Base-by-base conservation (phyloP, 64 coral and sea anemone species). In the Pocillopora damicornis region DNA sequence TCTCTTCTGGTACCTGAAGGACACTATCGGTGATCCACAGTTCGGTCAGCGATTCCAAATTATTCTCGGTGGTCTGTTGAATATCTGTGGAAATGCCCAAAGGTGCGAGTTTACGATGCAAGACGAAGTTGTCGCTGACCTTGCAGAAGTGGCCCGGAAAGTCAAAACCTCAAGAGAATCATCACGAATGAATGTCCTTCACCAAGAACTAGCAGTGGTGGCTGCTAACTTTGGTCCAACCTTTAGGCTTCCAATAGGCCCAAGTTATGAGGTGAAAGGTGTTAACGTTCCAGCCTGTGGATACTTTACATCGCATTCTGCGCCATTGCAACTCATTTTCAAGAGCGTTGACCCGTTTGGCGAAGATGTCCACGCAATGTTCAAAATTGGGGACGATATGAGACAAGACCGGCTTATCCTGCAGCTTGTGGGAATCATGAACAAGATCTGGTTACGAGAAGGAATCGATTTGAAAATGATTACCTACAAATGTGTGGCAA, bases 341-440 rank as follows among this genome's bases (percentile, higher is more conserved):
- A 93, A 93, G 75, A 99, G 95, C 78, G 74, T 88, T 6, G 97
- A 99, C 67, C 79, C 74, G 15, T 95, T 90, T 91, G 97, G 97
- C 10, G 91, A 93, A 64, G 86, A 94, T 62, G 79, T 99, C 11
- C 89, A 99, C 60, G 93, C 92, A 77, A 99, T 99, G 76, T 93
- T 95, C 63, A 99, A 99, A 86, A 92, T 95, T 68, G 97, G 96
- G 35, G 96, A 99, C 78, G 96, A 99, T 58, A 82, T 99, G 83
- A 91, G 96, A 35, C 93, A 98, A 88, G 96, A 99, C 76, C 77
- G 90, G 20, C 83, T 99, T 36, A 93, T 93, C 66, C 95, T 99
- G 96, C 93, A 99, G 88, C 76, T 99, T 25, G 90, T 99, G 36
- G 96, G 93, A 35, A 99, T 99, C 81, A 99, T 99, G 90, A 99